Conservation (phyloP, 1,140 invertebrate species). For the Drosophila trapezifrons region DNA sequence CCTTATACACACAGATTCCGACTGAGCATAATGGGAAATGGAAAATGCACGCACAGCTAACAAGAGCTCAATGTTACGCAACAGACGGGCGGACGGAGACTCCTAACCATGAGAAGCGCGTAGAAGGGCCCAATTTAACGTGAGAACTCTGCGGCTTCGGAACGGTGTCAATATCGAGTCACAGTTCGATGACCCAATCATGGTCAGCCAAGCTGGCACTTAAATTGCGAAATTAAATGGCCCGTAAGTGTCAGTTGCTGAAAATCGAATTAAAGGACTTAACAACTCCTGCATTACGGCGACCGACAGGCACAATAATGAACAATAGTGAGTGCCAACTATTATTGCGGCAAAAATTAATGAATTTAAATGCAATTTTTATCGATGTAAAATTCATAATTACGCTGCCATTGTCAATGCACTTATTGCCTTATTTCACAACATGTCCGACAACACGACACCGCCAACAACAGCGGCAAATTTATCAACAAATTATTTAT, state of each 20-base stretch:
- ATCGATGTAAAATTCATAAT: slow-evolving; percentile 79
- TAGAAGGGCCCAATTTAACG: slow-evolving; percentile 22
- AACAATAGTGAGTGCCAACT: slow-evolving; percentile 66
- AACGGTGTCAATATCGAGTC: slow-evolving; percentile 49
- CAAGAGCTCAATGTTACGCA: slow-evolving; percentile 30
- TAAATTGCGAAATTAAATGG: slow-evolving; percentile 66
- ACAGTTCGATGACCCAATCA: slow-evolving; percentile 65
- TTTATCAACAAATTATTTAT: slow-evolving; percentile 68
- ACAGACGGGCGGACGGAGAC: not conserved
- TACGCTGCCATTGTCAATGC: slow-evolving; percentile 67
- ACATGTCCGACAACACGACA: slow-evolving; percentile 39
- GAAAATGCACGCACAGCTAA: slow-evolving; percentile 42
- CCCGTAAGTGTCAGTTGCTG: slow-evolving; percentile 74
- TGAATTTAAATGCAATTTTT: slow-evolving; percentile 73
- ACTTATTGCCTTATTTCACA: slow-evolving; percentile 54
- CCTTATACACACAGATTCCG: slow-evolving; percentile 13
- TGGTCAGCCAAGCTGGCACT: slow-evolving; percentile 44
- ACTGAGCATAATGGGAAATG: slow-evolving; percentile 26
- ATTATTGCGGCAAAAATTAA: slow-evolving; percentile 67
- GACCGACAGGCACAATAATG: slow-evolving; percentile 53
- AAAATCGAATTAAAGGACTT: slow-evolving; percentile 69
- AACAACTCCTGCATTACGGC: slow-evolving; percentile 25
- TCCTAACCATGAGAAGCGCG: slow-evolving; percentile 2
- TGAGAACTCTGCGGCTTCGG: slow-evolving; percentile 17
- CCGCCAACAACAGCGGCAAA: slow-evolving; percentile 33